A percentile compares a stretch with the other conserved stretches of the same genome.
phyloP scores from a whole-genome alignment of 64 coral and sea anemone species.

The Astreopora myriophthalma region DNA sequence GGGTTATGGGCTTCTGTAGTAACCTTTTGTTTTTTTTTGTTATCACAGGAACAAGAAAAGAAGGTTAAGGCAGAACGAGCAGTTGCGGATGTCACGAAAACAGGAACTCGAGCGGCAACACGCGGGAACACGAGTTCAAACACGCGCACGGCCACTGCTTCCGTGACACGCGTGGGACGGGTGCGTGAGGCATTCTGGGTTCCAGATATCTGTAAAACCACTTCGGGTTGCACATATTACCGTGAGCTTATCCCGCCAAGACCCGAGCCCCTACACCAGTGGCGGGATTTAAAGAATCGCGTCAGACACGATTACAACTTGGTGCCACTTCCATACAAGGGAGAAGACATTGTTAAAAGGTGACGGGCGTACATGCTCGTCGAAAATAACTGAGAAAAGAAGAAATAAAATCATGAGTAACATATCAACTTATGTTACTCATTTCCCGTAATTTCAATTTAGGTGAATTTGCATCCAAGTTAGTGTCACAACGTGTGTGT shows the following conservation, averaged over 20 bases:
- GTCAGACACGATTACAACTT: slow-evolving; percentile 56
- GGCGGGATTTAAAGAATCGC: slow-evolving; percentile 69
- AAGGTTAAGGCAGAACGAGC: background rate
- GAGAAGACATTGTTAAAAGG: slow-evolving; percentile 12
- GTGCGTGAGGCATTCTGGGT: background rate
- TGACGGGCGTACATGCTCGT: background rate
- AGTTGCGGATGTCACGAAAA: background rate
- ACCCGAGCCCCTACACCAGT: slow-evolving; percentile 51
- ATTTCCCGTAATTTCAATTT: too few species aligned
- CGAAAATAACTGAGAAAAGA: background rate
- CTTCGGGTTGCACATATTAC: slow-evolving; percentile 12
- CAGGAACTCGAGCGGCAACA: background rate
- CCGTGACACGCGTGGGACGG: background rate
- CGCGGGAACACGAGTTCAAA: background rate
- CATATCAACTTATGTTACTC: too few species aligned
- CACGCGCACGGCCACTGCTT: slow-evolving; percentile 17
- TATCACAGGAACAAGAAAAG: background rate
- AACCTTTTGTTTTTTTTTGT: background rate
- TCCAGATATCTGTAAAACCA: slow-evolving; percentile 43
- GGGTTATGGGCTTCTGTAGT: background rate
- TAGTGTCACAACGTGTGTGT: too few species aligned
- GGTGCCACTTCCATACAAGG: slow-evolving; percentile 20
- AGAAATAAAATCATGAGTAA: background rate
- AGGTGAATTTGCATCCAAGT: too few species aligned
- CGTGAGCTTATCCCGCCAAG: slow-evolving; percentile 42